Base-by-base conservation (phyloP, 2,797 vertebrate genomes). In the Melanotaenia nigrans region DNA sequence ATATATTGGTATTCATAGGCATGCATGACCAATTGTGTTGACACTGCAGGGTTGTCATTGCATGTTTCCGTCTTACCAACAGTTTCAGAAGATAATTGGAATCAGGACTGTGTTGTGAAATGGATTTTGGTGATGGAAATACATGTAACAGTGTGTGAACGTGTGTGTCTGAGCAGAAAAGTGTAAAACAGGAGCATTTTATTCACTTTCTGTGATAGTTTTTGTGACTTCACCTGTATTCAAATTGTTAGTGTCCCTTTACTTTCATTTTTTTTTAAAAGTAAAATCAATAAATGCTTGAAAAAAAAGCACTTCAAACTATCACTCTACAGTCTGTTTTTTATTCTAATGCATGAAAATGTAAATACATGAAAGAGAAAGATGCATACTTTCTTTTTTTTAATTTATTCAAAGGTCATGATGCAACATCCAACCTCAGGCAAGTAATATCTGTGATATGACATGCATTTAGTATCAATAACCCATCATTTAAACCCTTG, bases 1-100 rank as follows among this genome's bases (percentile, higher is more conserved):
- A 79, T 55, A 63, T 77, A 42, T 81, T 59, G 55, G 68, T 82
- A 89, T 86, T 90, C 86, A 92, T 78, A 49, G 85, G 61, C 90
- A 93, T 87, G 90, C 85, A 78, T 89, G 81, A 85, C 77, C 69
- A 79, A 90, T 91, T 13, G 80, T 69, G 71, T 79, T 75, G 81
- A 79, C 74, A 73, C 67, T 79, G 83, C 78, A 60, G 60, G 73
- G 68, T 54, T 81, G 78, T 87, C 78, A 22, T 47, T 32, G 53
- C 32, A 30, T 58, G 66, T 73, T 79, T 73, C 73, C 74, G 24
- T 66, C 57, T 42, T 59, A 69, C 49, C 63, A 11, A 56, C 45
- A 66, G 75, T 76, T 85, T 82, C 73, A 54, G 42, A 51, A 81
- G 53, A 77, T 86, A 85, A 87, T 78, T 85, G 78, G 49, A 60